Evolutionary conservation across 2,888 invertebrate genomes (phyloP).

Genomic region (Nysson spinosus): DNA sequence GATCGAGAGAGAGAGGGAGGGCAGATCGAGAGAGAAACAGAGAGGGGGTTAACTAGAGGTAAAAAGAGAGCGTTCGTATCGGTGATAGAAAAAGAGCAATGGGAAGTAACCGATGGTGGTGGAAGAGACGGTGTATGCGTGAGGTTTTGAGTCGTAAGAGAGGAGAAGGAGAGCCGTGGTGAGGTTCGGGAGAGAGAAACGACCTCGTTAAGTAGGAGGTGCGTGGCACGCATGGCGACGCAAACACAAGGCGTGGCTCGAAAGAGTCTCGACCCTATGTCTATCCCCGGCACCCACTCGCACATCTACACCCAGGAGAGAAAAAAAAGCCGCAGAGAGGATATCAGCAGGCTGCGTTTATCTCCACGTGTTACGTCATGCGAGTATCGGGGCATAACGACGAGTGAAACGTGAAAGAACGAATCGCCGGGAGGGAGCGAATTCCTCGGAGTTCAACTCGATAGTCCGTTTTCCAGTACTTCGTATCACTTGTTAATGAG

Average conservation of each 20-base stretch:
- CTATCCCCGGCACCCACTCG: constrained; percentile 37
- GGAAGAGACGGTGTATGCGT: too few relatives aligned
- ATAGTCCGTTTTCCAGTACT: too few relatives aligned
- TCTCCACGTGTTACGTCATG: constrained; percentile 55
- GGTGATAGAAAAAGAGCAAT: too few relatives aligned
- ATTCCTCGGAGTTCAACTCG: too few relatives aligned
- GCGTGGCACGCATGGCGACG: constrained; percentile 75
- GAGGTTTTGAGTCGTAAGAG: too few relatives aligned
- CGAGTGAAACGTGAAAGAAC: constrained; percentile 32
- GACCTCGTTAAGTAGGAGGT: constrained; percentile 72
- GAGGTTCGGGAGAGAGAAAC: constrained; percentile 51
- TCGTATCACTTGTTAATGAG: too few relatives aligned
- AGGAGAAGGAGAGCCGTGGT: constrained; percentile 6
- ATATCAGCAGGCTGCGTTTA: constrained; percentile 36
- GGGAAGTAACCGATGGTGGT: too few relatives aligned
- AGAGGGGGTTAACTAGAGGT: constrained; percentile 4
- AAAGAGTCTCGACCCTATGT: constrained; percentile 61
- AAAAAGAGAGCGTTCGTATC: too few relatives aligned
- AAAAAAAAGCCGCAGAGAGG: constrained; percentile 1
- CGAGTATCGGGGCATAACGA: constrained; percentile 30
- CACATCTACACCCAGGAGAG: constrained; percentile 29
- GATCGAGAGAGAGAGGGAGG: constrained; percentile 17
- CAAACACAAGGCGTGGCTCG: constrained; percentile 74
- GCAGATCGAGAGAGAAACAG: constrained; percentile 7
- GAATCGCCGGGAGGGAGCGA: constrained; percentile 10